Base-by-base conservation (phyloP, 64 coral and sea anemone species). In the Montipora capricornis region DNA sequence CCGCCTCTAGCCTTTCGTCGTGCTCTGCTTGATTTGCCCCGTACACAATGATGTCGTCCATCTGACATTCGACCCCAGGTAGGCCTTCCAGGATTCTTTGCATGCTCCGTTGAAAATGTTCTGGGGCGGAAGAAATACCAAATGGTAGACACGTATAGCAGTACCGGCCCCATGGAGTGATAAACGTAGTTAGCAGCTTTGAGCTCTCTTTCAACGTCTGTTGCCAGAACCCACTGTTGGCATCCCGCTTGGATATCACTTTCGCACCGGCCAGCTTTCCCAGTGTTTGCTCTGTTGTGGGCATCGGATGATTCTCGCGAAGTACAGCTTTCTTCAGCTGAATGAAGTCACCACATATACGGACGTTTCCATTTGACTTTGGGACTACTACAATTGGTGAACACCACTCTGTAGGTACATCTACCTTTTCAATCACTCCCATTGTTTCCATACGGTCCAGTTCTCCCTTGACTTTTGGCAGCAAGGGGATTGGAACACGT, bases 361-460 rank as follows among this genome's bases (percentile, higher is more conserved):
- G 51, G 51, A 53, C 51, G 51, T 53, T 53, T 53, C 51, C 51
- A 53, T 53, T 53, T 9, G 53, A 48, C 70, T 90, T 94, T 75
- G 79, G 87, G 9, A 94, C 79, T 77, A 90, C 79, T 8, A 94
- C 73, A 17, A 68, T 77, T 7, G 93, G 87, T 44, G 70, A 58
- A 24, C 53, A 94, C 79, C 93, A 94, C 50, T 89, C 78, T 64
- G 93, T 84, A 26, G 93, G 87, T 8, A 29, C 45, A 44, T 80
- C 84, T 53, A 53, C 51, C 51, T 53, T 53, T 53, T 53, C 51
- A 1, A 53, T 53, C 51, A 53, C 51, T 53, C 51, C 51, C 51
- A 53, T 53, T 53, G 51, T 53, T 53, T 53, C 51, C 51, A 53
- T 53, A 53, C 51, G 51, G 51, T 1, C 51, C 51, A 53, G 51